Evolutionary conservation across 2,797 vertebrate species (phyloP).

Genomic region (Alcedo atthis): DNA sequence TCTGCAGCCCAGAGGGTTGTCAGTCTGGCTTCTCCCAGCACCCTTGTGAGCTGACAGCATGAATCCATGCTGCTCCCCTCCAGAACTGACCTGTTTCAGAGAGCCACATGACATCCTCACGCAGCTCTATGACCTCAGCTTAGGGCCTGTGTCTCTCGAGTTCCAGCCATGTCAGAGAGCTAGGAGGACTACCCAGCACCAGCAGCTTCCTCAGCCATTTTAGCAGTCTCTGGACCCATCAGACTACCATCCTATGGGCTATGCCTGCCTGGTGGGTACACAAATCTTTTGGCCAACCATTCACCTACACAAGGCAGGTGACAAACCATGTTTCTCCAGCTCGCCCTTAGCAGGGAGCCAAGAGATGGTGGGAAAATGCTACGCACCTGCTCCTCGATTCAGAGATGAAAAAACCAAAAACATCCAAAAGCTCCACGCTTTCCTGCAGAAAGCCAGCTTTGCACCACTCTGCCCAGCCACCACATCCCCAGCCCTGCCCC

Average conservation of each 20-base stretch:
- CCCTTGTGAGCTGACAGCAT: neutral
- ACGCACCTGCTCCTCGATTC: fast-evolving
- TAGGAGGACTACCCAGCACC: neutral
- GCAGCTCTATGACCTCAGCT: neutral
- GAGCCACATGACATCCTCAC: neutral
- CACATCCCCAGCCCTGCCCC: neutral
- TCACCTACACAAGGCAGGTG: neutral
- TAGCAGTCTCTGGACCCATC: neutral
- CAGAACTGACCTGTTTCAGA: neutral
- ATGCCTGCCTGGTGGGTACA: neutral
- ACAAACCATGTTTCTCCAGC: neutral
- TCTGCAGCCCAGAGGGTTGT: neutral
- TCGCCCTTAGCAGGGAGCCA: neutral
- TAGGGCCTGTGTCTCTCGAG: neutral
- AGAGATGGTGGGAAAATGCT: neutral
- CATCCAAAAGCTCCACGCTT: neutral
- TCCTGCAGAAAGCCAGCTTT: neutral
- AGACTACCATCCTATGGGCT: neutral
- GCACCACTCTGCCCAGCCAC: neutral
- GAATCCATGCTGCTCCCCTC: neutral
- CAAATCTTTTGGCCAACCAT: neutral
- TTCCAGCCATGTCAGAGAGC: neutral
- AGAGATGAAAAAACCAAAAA: neutral
- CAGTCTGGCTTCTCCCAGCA: neutral
- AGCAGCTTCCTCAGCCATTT: neutral